Percentiles rank a stretch among this genome's conserved stretches.
phyloP scores from a whole-genome alignment of 2,113 vertebrate species.

The Pelecanoides urinatrix region DNA sequence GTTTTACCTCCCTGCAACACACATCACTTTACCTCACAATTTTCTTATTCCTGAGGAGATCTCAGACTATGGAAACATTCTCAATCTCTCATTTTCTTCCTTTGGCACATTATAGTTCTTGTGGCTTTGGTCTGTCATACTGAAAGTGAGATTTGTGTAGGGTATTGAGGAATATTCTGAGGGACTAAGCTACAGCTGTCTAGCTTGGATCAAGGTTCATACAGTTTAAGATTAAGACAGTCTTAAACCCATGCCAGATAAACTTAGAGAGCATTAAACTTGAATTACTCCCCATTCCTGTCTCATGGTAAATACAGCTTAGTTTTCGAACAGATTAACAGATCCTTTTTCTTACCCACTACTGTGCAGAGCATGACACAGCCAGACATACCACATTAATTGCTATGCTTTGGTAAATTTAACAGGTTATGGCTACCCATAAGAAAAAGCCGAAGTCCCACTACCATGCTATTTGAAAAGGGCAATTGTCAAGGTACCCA shows the following conservation, averaged over 20 bases:
- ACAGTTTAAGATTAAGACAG: background rate
- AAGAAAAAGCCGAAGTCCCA: background rate
- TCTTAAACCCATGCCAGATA: background rate
- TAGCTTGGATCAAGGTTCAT: background rate
- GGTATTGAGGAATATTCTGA: background rate
- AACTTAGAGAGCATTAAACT: background rate
- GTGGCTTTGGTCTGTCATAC: background rate
- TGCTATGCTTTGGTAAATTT: background rate
- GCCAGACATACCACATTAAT: background rate
- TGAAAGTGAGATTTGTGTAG: background rate
- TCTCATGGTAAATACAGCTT: background rate
- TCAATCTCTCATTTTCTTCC: background rate
- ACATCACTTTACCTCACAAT: background rate
- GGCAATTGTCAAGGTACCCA: background rate
- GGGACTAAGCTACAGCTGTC: background rate
- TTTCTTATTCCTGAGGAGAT: background rate
- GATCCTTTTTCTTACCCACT: background rate
- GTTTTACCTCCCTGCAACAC: background rate
- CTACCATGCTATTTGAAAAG: background rate
- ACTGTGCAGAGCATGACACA: background rate
- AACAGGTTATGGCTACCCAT: background rate
- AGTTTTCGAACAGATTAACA: background rate
- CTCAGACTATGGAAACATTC: background rate
- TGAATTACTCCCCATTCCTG: background rate
- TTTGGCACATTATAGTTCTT: background rate